A percentile compares a stretch with the other conserved stretches of the same genome.
These are phyloP conservation scores for Mirounga angustirostris DNA, from an alignment of 2,113 vertebrate species.

Conservation along the genomic window DNA sequence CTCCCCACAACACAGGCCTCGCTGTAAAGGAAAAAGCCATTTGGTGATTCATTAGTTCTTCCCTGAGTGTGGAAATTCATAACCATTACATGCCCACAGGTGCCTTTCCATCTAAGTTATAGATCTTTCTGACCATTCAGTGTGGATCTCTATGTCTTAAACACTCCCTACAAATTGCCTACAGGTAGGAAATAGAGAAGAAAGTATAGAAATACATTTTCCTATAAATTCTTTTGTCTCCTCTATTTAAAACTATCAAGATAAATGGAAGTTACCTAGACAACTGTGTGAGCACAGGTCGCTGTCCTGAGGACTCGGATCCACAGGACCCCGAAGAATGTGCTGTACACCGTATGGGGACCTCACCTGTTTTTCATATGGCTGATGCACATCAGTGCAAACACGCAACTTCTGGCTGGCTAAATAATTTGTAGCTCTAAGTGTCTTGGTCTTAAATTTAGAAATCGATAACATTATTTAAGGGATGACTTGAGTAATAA, in stretches of 20 bases:
- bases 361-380: neutral
- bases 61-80: neutral
- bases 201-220: neutral
- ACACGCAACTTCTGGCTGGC: neutral
- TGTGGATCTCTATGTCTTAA: neutral
- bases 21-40: constrained; percentile 37
- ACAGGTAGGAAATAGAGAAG: neutral
- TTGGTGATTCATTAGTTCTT: constrained; percentile 29
- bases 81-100: neutral
- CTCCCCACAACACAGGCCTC: neutral
- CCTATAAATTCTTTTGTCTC: neutral
- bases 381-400: neutral
- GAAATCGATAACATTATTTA: constrained; percentile 19
- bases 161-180: neutral
- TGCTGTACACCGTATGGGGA: fast-evolving
- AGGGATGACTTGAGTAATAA: neutral
- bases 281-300: neutral
- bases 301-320: neutral
- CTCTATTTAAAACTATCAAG: neutral
- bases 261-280: neutral
- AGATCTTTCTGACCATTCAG: neutral
- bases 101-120: neutral
- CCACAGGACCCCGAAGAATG: neutral
- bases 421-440: neutral
- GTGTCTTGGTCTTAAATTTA: constrained; percentile 34